Percentiles rank a stretch among this genome's conserved stretches.
Evolutionary conservation across 2,888 invertebrate species (phyloP).

Genomic region (Cabera pusaria): DNA sequence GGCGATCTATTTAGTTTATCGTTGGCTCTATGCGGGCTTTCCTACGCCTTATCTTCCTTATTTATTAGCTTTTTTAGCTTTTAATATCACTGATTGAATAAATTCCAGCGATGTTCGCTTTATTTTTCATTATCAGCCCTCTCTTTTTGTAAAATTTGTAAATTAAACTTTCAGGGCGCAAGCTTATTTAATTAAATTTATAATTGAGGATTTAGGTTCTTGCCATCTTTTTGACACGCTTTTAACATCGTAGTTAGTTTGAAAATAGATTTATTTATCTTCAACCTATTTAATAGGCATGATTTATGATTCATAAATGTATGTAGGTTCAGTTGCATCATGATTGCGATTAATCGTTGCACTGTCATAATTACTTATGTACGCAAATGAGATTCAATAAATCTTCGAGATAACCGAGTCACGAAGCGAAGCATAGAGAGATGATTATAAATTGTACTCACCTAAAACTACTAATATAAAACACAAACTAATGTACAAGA

Average conservation of each 20-base stretch:
- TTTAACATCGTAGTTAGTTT: too few species aligned
- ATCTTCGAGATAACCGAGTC: slow-evolving; percentile 50
- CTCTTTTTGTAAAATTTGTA: too few species aligned
- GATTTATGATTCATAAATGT: slow-evolving; percentile 22
- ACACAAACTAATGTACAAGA: slow-evolving; percentile 83
- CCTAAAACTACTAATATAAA: slow-evolving; percentile 83
- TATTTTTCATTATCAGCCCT: too few species aligned
- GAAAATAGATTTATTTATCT: slow-evolving; percentile 14
- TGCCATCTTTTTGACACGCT: too few species aligned
- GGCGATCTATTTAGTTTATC: slow-evolving; percentile 46
- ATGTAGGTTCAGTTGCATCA: slow-evolving; percentile 33
- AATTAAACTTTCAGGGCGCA: too few species aligned
- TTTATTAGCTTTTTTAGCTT: slow-evolving; percentile 28
- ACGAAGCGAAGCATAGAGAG: slow-evolving; percentile 33
- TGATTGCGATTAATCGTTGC: slow-evolving; percentile 35
- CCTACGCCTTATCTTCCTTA: slow-evolving; percentile 27
- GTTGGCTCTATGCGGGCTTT: slow-evolving; percentile 42
- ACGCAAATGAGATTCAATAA: slow-evolving; percentile 53
- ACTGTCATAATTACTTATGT: slow-evolving; percentile 51
- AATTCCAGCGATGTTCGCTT: too few species aligned
- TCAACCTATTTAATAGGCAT: slow-evolving; percentile 17
- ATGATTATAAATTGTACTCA: slow-evolving; percentile 51
- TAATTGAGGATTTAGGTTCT: too few species aligned
- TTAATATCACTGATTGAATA: slow-evolving; percentile 20
- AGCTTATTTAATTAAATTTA: too few species aligned